phyloP scores from a whole-genome alignment of 1,140 invertebrate genomes.

The Drosophila prosaltans region DNA sequence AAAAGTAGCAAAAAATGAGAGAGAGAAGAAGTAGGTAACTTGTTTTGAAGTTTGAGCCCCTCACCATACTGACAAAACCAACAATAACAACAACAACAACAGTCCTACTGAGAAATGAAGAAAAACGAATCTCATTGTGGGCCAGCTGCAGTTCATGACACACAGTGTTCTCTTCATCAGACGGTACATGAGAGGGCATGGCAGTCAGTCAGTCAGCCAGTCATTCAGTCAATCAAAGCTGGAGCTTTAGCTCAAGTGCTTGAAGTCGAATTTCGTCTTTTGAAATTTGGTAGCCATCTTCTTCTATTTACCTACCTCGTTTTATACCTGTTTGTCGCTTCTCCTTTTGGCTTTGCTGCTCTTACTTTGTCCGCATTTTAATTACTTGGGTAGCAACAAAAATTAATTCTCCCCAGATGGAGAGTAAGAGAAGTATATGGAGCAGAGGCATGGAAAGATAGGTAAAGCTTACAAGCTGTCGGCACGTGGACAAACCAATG shows the following conservation, averaged over 20 bases:
- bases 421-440: not conserved
- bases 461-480: constrained; percentile 50
- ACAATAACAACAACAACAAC: not conserved
- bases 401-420: constrained; percentile 50
- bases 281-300: constrained; percentile 40
- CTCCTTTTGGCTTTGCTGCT: not conserved
- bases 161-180: constrained; percentile 21
- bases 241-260: constrained; percentile 22
- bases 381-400: constrained; percentile 64
- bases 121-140: constrained; percentile 22
- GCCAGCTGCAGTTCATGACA: constrained; percentile 63
- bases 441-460: not conserved
- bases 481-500: constrained; percentile 64
- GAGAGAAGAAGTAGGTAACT: constrained; percentile 5
- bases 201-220: not conserved
- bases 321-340: constrained; percentile 3
- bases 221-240: constrained; percentile 44
- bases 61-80: constrained; percentile 5
- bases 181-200: not conserved
- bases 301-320: constrained; percentile 5
- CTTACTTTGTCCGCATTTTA: constrained; percentile 57
- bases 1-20: not conserved
- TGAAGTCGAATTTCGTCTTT: constrained; percentile 44
- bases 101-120: constrained; percentile 1
- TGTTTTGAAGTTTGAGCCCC: constrained; percentile 58